Conservation (phyloP, 1,140 invertebrate species). For the Acromyrmex charruanus region DNA sequence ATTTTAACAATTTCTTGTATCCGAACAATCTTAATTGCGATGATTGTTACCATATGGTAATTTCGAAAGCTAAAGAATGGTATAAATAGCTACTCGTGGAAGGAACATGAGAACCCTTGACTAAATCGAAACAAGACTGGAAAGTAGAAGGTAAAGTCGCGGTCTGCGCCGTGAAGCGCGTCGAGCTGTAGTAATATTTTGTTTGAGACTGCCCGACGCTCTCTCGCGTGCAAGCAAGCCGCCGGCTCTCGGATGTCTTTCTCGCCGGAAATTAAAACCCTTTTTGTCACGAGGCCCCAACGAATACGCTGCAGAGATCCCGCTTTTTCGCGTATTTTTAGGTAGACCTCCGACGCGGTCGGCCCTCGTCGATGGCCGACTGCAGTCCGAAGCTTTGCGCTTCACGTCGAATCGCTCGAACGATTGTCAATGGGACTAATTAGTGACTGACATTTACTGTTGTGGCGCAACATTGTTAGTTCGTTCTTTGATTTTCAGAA, state of each 20-base stretch:
- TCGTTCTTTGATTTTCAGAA: conserved; percentile 28
- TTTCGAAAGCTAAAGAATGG: not conserved
- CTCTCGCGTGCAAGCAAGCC: conserved; percentile 33
- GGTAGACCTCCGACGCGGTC: conserved; percentile 27
- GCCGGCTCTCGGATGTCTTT: conserved; percentile 79
- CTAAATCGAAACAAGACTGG: conserved; percentile 50
- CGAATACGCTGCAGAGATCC: conserved; percentile 40
- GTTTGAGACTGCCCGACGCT: conserved; percentile 74
- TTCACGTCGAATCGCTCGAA: conserved; percentile 28
- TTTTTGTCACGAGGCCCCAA: conserved; percentile 74
- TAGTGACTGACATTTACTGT: conserved; percentile 30
- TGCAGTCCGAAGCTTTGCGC: not conserved
- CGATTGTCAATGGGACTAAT: conserved; percentile 30
- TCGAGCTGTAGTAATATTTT: conserved; percentile 80
- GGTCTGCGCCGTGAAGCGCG: conserved; percentile 65
- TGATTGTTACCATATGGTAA: not conserved
- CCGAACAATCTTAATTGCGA: not conserved
- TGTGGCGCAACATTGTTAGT: conserved; percentile 17
- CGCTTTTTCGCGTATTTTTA: conserved; percentile 61
- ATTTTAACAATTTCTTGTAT: not conserved
- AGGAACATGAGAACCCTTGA: conserved; percentile 33
- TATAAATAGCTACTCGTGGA: not conserved
- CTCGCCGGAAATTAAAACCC: conserved; percentile 84
- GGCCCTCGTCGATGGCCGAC: conserved; percentile 8
- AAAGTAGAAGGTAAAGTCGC: conserved; percentile 48